Evolutionary conservation across 2,888 invertebrate species (phyloP).

Genomic region (Thera britannica): DNA sequence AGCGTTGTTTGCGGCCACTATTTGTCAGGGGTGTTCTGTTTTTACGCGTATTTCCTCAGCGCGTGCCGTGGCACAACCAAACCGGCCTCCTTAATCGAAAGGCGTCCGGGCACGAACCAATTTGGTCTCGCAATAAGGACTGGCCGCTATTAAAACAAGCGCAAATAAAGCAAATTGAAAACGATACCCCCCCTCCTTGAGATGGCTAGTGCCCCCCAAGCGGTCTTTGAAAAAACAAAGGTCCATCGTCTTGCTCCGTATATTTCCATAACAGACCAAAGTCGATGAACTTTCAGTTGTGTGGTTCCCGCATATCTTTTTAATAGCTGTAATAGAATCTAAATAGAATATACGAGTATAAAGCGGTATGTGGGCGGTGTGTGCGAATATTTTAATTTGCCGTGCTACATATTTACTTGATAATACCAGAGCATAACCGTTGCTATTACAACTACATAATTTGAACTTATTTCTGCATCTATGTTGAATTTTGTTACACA

Average conservation of each 20-base stretch:
- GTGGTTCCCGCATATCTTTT: slow-evolving; percentile 26
- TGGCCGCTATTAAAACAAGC: slow-evolving; percentile 83
- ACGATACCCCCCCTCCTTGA: slow-evolving; percentile 67
- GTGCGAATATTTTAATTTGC: slow-evolving; percentile 29
- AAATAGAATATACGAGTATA: slow-evolving; percentile 26
- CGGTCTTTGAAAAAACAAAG: slow-evolving; percentile 69
- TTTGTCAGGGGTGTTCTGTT: slow-evolving; percentile 62
- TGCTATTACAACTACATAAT: not conserved
- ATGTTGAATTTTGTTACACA: too few species aligned
- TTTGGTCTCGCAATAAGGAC: slow-evolving; percentile 82
- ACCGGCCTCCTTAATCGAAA: slow-evolving; percentile 63
- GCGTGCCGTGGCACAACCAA: slow-evolving; percentile 50
- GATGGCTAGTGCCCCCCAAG: slow-evolving; percentile 58
- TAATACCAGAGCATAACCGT: not conserved
- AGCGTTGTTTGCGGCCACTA: slow-evolving; percentile 42
- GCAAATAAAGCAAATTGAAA: slow-evolving; percentile 85
- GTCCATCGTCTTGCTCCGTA: slow-evolving; percentile 60
- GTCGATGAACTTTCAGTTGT: slow-evolving; percentile 22
- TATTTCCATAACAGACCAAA: slow-evolving; percentile 40
- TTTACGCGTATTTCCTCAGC: slow-evolving; percentile 64
- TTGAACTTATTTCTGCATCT: not conserved
- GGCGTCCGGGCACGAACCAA: slow-evolving; percentile 82
- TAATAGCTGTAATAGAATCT: slow-evolving; percentile 30
- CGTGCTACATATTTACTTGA: slow-evolving; percentile 10
- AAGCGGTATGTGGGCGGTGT: slow-evolving; percentile 22